Conservation (phyloP, 2,888 invertebrate genomes). For the Choreutis nemorana region DNA sequence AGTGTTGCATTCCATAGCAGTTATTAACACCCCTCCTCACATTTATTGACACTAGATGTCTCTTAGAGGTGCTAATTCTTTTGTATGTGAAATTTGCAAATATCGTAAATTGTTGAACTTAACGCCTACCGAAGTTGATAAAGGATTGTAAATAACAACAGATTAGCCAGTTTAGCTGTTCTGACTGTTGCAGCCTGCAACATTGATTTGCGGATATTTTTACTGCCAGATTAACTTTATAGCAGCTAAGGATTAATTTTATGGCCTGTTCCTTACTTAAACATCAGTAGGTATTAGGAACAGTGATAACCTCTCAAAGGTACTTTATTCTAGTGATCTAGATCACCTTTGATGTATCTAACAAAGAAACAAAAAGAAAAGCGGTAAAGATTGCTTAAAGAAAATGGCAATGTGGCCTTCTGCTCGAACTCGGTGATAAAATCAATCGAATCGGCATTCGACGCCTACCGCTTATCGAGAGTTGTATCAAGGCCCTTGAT, state of each 20-base stretch:
- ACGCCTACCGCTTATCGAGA: constrained; percentile 61
- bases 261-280: too few relatives aligned
- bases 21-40: constrained; percentile 45
- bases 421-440: too few relatives aligned
- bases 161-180: constrained; percentile 48
- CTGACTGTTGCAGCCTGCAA: constrained; percentile 40
- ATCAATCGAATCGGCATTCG: constrained; percentile 51
- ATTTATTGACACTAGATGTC: constrained; percentile 60
- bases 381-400: too few relatives aligned
- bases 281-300: too few relatives aligned
- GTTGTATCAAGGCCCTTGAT: constrained; percentile 56
- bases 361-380: too few relatives aligned
- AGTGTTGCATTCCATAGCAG: constrained; percentile 42
- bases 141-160: constrained; percentile 54
- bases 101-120: constrained; percentile 44
- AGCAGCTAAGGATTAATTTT: neutral
- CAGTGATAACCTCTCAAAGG: too few relatives aligned
- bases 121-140: constrained; percentile 44
- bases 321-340: too few relatives aligned
- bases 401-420: too few relatives aligned
- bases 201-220: constrained; percentile 37
- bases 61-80: constrained; percentile 51
- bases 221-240: constrained; percentile 33
- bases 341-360: too few relatives aligned
- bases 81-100: constrained; percentile 36